A percentile compares a stretch with the other conserved stretches of the same genome.
Evolutionary conservation across 1,140 invertebrate species (phyloP).

Genomic region (Philotrypesis tridentata): DNA sequence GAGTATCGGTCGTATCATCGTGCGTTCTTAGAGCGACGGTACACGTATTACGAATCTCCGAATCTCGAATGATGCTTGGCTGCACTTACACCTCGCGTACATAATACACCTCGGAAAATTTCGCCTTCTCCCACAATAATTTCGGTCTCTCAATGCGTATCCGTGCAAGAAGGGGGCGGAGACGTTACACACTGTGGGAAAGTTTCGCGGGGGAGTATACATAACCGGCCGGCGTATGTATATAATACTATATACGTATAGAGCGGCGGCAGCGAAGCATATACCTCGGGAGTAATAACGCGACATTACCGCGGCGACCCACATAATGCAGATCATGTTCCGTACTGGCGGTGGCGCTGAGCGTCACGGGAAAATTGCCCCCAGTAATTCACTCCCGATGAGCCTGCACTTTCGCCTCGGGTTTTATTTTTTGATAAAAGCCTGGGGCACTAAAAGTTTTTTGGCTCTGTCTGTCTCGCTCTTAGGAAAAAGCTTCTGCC

Average conservation of each 20-base stretch:
- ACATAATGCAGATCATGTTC: neutral
- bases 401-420: neutral
- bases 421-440: neutral
- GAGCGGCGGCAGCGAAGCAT: too few relatives aligned
- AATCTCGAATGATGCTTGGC: neutral
- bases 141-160: neutral
- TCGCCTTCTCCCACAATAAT: neutral
- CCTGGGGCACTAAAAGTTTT: neutral
- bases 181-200: neutral
- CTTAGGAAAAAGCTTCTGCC: neutral
- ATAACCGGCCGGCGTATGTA: neutral
- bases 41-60: too few relatives aligned
- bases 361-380: neutral
- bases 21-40: too few relatives aligned
- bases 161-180: neutral
- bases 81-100: too few relatives aligned
- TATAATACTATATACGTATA: neutral
- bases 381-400: neutral
- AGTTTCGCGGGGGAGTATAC: neutral
- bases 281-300: neutral
- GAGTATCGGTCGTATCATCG: too few relatives aligned
- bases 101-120: neutral
- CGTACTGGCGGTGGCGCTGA: neutral
- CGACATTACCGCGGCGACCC: neutral
- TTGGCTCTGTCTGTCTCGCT: neutral